A percentile compares a stretch with the other conserved stretches of the same genome.
phyloP scores from a whole-genome alignment of 2,888 invertebrate genomes.

The Lycophotia porphyrea region DNA sequence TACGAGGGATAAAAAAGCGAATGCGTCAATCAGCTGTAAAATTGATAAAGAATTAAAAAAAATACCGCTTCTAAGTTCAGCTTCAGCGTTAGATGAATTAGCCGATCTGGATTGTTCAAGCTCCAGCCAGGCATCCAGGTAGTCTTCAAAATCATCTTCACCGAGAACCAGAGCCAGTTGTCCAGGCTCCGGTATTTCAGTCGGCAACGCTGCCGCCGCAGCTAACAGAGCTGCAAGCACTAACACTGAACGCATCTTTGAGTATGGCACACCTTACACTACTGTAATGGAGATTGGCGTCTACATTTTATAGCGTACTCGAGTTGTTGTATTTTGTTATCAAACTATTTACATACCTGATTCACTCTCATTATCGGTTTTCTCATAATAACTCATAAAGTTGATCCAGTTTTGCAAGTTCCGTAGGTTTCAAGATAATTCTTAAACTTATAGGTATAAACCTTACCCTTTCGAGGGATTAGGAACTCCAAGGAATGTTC shows the following conservation, averaged over 20 bases:
- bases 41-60: neutral
- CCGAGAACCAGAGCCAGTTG: conserved; percentile 79
- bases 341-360: conserved; percentile 30
- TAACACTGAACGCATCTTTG: conserved; percentile 62
- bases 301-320: conserved; percentile 49
- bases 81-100: conserved; percentile 67
- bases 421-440: conserved; percentile 28
- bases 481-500: neutral
- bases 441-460: neutral
- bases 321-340: conserved; percentile 33
- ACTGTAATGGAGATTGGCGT: conserved; percentile 4
- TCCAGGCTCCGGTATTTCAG: conserved; percentile 79
- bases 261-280: conserved; percentile 44
- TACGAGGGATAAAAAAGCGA: neutral
- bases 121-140: conserved; percentile 83
- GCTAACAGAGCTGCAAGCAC: conserved; percentile 68
- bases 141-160: conserved; percentile 88
- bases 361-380: conserved; percentile 38
- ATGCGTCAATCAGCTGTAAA: neutral
- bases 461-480: neutral
- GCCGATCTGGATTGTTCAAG: conserved; percentile 74
- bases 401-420: conserved; percentile 11
- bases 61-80: conserved; percentile 74
- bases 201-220: conserved; percentile 70
- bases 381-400: neutral